Evolutionary conservation across 2,888 invertebrate species (phyloP).

Genomic region (Flabesymbios commensalis): DNA sequence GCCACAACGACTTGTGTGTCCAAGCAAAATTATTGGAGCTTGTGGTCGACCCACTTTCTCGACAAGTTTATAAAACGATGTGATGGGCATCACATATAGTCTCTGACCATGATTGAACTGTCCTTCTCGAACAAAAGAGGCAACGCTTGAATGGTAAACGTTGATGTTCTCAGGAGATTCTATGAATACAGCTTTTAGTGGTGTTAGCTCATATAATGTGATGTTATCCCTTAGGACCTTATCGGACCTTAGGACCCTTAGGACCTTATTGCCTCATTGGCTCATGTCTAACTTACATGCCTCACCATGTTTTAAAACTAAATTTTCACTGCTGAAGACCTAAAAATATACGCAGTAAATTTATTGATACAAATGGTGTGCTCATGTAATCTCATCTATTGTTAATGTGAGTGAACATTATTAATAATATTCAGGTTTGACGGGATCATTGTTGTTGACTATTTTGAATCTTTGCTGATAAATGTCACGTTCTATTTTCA

Average conservation of each 20-base stretch:
- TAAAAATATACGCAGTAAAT: too few species aligned
- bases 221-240: slow-evolving; percentile 22
- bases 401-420: too few species aligned
- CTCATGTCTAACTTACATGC: too few species aligned
- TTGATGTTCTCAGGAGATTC: slow-evolving; percentile 14
- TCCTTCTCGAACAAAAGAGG: slow-evolving; percentile 18
- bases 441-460: too few species aligned
- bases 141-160: slow-evolving; percentile 7
- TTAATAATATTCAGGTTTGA: too few species aligned
- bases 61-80: slow-evolving; percentile 13
- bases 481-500: too few species aligned
- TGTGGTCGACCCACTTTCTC: slow-evolving; percentile 21
- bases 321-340: too few species aligned
- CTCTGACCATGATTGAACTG: slow-evolving; percentile 17
- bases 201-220: slow-evolving; percentile 18
- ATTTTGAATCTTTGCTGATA: too few species aligned
- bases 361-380: too few species aligned
- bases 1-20: slow-evolving; percentile 27
- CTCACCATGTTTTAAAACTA: too few species aligned
- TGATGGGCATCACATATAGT: slow-evolving; percentile 20
- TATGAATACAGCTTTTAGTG: slow-evolving; percentile 20
- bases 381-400: too few species aligned
- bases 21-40: slow-evolving; percentile 20
- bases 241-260: slow-evolving; percentile 18
- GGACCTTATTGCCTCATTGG: too few species aligned